Base-by-base conservation (phyloP, 2,113 vertebrate genomes). In the Callopanchax toddi region DNA sequence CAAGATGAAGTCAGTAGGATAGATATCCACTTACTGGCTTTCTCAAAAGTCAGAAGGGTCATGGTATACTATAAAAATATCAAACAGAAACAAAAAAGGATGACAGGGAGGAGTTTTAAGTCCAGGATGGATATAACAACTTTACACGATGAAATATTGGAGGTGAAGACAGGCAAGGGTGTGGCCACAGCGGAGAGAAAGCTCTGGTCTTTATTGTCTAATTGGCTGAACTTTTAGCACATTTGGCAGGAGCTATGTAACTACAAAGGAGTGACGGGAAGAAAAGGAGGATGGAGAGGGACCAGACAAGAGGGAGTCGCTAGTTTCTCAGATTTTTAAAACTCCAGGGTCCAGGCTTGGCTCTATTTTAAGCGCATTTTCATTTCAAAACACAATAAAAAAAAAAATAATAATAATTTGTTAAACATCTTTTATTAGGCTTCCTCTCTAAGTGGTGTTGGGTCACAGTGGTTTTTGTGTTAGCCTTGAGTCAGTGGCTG, bases 161-260 rank as follows among this genome's bases (percentile, higher is more conserved):
- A 75, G 34, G 51, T 54, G 60, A 57, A 83, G 74, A 73, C 72
- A 62, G 16, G 50, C 42, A 34, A 72, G 78, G 84, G 78, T 80
- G 77, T 81, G 82, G 85, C 73, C 9, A 1, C 40, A 16, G 20
- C 66, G n/a, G 10, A 68, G 49, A 79, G 78, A 76, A 66, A 63
- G 78, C 46, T 83, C 82, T 76, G 75, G 48, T 81, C 81, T 80
- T 89, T 89, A 84, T 78, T 89, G 81, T 83, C 76, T 88, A 87
- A 92, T 82, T 91, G 89, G 86, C 83, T 59, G 21, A 65, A 83
- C 78, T 83, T 92, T 78, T 87, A 87, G 81, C 78, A 16, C 40
- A 71, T 82, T 67, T 71, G 59, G 78, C 64, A 79, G 65, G 55
- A 81, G 71, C 20, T 46, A 53, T 37, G 23, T 91, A 90, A 92